Conservation (phyloP, 2,888 invertebrate species). For the Rhorus exstirpatorius region DNA sequence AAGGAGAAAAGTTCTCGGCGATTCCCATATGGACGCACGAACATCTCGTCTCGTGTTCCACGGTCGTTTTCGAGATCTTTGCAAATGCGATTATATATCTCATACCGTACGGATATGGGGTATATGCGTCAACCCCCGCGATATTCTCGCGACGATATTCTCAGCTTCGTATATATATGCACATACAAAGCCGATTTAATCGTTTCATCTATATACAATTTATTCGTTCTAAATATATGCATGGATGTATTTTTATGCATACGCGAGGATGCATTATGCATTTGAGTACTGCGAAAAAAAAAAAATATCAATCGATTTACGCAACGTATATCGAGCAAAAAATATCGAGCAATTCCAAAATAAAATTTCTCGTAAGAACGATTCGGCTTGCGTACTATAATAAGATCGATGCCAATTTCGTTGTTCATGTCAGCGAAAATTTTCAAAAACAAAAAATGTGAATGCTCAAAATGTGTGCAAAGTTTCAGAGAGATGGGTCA, state of each 20-base stretch:
- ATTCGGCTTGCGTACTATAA: no score
- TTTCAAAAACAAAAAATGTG: background rate
- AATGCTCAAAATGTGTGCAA: no score
- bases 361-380: no score
- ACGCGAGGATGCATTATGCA: background rate
- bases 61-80: conserved; percentile 41
- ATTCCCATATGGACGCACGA: conserved; percentile 17
- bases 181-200: conserved; percentile 38
- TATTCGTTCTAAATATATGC: background rate
- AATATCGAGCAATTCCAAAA: background rate
- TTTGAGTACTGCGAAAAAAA: background rate
- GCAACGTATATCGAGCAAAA: background rate
- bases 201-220: background rate
- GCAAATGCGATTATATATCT: conserved; percentile 57
- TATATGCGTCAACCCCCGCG: conserved; percentile 3
- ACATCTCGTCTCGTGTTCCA: conserved; percentile 53
- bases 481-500: no score
- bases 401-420: no score
- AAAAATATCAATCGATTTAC: background rate
- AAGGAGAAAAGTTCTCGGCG: conserved; percentile 60
- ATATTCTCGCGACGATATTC: conserved; percentile 25
- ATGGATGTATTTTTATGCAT: background rate
- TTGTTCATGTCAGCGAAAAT: no score
- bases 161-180: conserved; percentile 16
- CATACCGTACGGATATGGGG: conserved; percentile 9